phyloP scores from a whole-genome alignment of 1,140 invertebrate genomes.

The Zaprionus africanus region DNA sequence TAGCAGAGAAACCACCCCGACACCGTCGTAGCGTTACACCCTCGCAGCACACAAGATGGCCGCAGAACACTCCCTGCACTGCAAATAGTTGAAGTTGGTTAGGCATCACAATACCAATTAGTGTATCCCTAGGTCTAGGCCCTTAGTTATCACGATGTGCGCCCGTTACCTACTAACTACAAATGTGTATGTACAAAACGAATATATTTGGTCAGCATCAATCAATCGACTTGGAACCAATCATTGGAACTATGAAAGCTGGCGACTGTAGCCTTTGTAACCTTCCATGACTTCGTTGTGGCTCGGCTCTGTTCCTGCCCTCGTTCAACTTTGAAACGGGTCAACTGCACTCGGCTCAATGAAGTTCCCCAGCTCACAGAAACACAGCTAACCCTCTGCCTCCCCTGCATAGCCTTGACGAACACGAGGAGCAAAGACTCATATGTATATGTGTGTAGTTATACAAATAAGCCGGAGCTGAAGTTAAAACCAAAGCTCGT shows the following conservation, averaged over 20 bases:
- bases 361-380: background rate
- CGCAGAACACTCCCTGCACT: background rate
- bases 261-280: too few relatives aligned
- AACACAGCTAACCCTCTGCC: background rate
- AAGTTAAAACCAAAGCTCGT: background rate
- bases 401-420: background rate
- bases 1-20: background rate
- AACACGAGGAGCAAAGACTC: too few relatives aligned
- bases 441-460: slow-evolving; percentile 9
- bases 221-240: too few relatives aligned
- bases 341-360: slow-evolving; percentile 22
- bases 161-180: too few relatives aligned
- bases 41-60: background rate
- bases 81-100: background rate
- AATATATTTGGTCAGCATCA: too few relatives aligned
- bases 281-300: too few relatives aligned
- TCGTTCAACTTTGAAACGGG: slow-evolving; percentile 10
- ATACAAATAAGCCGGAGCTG: background rate
- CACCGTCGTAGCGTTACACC: background rate
- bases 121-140: too few relatives aligned
- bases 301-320: background rate
- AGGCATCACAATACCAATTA: too few relatives aligned
- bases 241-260: too few relatives aligned
- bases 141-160: too few relatives aligned
- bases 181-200: too few relatives aligned